These are phyloP conservation scores for Colistium nudipinnis DNA, from an alignment of 2,113 vertebrate genomes.

Conservation along the genomic window DNA sequence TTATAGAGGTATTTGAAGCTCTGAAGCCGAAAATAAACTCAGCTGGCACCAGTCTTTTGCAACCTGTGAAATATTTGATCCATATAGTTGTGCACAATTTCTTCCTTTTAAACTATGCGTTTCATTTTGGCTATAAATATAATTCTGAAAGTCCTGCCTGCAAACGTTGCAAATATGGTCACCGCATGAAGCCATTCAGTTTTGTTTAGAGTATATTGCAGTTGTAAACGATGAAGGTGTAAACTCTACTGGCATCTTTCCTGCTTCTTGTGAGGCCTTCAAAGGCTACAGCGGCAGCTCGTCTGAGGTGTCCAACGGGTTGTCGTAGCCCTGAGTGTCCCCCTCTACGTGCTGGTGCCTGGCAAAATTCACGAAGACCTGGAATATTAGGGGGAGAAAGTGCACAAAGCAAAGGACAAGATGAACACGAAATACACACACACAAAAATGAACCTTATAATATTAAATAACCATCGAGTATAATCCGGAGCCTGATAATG, in stretches of 20 bases:
- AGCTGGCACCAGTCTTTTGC: not conserved
- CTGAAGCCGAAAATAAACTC: not conserved
- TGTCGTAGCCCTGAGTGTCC: constrained; percentile 32
- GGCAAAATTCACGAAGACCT: constrained; percentile 83
- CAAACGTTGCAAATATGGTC: not conserved
- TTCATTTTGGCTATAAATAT: not conserved
- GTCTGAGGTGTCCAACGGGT: constrained; percentile 69
- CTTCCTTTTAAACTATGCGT: too few species aligned
- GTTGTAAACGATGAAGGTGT: not conserved
- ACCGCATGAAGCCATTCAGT: not conserved
- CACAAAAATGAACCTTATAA: constrained; percentile 12
- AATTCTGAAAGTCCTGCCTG: not conserved
- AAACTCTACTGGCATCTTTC: not conserved
- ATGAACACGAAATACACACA: constrained; percentile 1
- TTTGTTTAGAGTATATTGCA: not conserved
- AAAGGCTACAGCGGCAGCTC: constrained; percentile 47
- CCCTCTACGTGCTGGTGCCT: constrained; percentile 64
- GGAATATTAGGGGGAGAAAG: constrained; percentile 26
- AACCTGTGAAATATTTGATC: not conserved
- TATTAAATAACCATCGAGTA: constrained; percentile 19
- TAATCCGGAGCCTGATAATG: constrained; percentile 6
- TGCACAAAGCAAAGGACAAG: constrained; percentile 25
- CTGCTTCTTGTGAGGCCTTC: not conserved
- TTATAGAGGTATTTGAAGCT: not conserved
- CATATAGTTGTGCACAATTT: too few species aligned